These are phyloP conservation scores for Sialia sialis DNA, from an alignment of 2,113 vertebrate genomes.

Conservation along the genomic window DNA sequence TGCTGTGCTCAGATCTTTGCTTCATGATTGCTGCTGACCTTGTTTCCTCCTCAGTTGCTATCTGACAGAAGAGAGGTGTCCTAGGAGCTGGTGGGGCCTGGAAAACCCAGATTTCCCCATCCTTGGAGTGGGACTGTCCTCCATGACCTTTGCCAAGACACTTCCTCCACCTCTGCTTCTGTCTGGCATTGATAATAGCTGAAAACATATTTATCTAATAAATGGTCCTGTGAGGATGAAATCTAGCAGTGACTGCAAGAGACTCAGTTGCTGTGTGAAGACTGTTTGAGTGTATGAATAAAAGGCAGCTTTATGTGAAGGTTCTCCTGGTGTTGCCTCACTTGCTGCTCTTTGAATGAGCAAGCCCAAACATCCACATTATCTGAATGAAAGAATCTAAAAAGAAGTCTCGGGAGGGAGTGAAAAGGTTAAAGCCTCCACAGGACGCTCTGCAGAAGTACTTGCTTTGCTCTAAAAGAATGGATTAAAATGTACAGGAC, in stretches of 20 bases:
- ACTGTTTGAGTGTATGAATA: background rate
- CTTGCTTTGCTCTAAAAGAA: background rate
- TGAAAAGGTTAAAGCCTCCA: background rate
- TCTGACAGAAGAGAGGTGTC: background rate
- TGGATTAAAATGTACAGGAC: background rate
- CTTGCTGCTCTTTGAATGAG: background rate
- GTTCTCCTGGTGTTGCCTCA: background rate
- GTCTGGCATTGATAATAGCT: background rate
- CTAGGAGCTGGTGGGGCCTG: background rate
- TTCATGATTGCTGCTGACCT: background rate
- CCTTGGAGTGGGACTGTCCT: background rate
- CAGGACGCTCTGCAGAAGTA: background rate
- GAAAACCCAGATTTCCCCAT: background rate
- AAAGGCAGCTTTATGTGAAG: background rate
- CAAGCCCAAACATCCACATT: background rate
- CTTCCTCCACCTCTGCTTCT: background rate
- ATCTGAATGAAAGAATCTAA: background rate
- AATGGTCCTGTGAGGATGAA: background rate
- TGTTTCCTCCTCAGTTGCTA: fast-evolving
- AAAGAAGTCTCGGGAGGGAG: background rate
- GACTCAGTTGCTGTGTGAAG: background rate
- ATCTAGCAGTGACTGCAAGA: background rate
- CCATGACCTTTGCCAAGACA: background rate
- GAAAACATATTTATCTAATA: background rate
- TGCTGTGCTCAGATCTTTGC: background rate